phyloP scores from a whole-genome alignment of 2,113 vertebrate genomes.

The Potamarius usumacintae region DNA sequence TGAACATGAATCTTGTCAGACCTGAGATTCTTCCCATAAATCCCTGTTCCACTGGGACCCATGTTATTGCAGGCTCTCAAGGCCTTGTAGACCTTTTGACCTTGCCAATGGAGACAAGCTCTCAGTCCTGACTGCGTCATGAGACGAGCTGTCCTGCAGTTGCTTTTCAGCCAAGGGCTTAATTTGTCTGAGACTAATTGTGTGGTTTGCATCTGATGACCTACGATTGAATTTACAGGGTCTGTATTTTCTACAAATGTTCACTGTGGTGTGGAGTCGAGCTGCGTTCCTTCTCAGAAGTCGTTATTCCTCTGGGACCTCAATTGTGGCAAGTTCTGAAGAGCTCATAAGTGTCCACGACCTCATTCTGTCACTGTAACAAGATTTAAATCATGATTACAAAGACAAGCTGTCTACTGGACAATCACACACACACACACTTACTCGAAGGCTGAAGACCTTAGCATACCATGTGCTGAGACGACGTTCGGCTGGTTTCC shows the following conservation, averaged over 20 bases:
- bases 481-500: neutral
- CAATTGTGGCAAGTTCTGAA: slow-evolving; percentile 33
- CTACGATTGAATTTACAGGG: neutral
- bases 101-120: slow-evolving; percentile 1
- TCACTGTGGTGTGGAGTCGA: neutral
- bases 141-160: neutral
- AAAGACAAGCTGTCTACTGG: slow-evolving; percentile 16
- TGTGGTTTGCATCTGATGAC: slow-evolving; percentile 10
- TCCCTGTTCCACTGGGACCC: neutral
- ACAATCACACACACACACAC: neutral
- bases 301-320: slow-evolving; percentile 13
- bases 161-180: neutral
- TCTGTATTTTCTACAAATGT: slow-evolving; percentile 2
- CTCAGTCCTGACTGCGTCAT: neutral
- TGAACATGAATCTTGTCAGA: neutral
- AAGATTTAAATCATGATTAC: slow-evolving; percentile 9
- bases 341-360: slow-evolving; percentile 22
- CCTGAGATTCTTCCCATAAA: slow-evolving; percentile 1
- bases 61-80: neutral
- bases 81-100: neutral
- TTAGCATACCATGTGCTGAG: neutral
- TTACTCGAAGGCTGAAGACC: neutral
- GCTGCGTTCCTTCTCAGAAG: neutral
- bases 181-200: slow-evolving; percentile 7
- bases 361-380: slow-evolving; percentile 23